Evolutionary conservation across 2,797 vertebrate species (phyloP).

Genomic region (Paedocypris micromegethes): DNA sequence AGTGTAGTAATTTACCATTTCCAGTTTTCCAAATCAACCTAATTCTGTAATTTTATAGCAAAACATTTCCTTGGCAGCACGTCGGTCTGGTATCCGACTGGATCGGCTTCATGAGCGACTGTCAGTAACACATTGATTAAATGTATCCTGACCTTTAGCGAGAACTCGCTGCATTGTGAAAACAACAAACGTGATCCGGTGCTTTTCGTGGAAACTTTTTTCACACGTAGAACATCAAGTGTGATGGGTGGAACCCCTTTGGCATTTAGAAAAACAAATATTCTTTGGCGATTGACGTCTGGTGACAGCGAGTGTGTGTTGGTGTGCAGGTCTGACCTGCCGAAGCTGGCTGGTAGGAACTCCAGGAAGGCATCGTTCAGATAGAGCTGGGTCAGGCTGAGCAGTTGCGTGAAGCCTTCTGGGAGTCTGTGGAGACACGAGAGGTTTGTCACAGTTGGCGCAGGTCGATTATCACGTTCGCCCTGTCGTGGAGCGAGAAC

Average conservation of each 20-base stretch:
- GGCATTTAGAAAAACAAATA: neutral
- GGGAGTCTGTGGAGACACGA: conserved; percentile 77
- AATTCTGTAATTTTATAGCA: too few relatives aligned
- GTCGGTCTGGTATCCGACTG: too few relatives aligned
- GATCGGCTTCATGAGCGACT: too few relatives aligned
- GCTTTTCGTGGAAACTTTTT: neutral
- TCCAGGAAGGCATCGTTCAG: conserved; percentile 98
- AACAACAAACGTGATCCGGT: neutral
- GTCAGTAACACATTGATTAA: too few relatives aligned
- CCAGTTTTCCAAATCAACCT: too few relatives aligned
- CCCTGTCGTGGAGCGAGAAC: conserved; percentile 42
- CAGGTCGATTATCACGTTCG: too few relatives aligned
- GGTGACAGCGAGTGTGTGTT: too few relatives aligned
- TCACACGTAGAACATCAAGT: neutral
- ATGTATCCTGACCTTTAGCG: neutral
- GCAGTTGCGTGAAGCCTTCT: conserved; percentile 95
- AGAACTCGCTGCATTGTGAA: neutral
- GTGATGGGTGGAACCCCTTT: neutral
- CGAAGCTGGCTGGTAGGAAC: conserved; percentile 93
- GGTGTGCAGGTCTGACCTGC: conserved; percentile 70
- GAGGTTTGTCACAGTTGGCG: neutral
- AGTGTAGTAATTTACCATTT: too few relatives aligned
- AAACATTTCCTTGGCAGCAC: too few relatives aligned
- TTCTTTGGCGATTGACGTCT: too few relatives aligned
- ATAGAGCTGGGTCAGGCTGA: conserved; percentile 93